These are phyloP conservation scores for Zaprionus lineosus DNA, from an alignment of 2,888 invertebrate species.

Conservation along the genomic window DNA sequence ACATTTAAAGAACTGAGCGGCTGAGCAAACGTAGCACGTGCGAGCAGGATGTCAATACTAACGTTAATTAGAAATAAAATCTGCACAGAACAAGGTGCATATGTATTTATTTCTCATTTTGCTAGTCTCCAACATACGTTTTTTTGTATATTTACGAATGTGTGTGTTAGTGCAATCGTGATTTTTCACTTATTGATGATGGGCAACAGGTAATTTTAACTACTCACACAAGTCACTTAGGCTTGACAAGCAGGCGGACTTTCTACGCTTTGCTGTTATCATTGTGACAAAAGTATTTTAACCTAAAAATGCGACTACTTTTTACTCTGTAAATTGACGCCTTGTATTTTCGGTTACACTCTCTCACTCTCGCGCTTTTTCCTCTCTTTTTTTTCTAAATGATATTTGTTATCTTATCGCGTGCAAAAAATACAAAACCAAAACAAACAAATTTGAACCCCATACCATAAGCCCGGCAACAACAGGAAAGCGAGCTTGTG, in stretches of 20 bases:
- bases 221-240: slow-evolving; percentile 35
- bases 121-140: slow-evolving; percentile 23
- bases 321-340: too few species aligned
- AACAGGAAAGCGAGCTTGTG: too few species aligned
- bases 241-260: slow-evolving; percentile 40
- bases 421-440: slow-evolving; percentile 31
- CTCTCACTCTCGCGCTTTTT: slow-evolving; percentile 13
- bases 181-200: too few species aligned
- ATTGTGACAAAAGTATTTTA: slow-evolving; percentile 59
- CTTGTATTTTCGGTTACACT: not conserved
- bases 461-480: slow-evolving; percentile 18
- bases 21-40: slow-evolving; percentile 25
- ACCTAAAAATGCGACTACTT: slow-evolving; percentile 48
- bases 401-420: slow-evolving; percentile 62
- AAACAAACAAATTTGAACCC: slow-evolving; percentile 25
- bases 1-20: too few species aligned
- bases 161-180: slow-evolving; percentile 11
- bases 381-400: slow-evolving; percentile 13
- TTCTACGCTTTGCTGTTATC: slow-evolving; percentile 42
- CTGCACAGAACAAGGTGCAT: slow-evolving; percentile 33
- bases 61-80: slow-evolving; percentile 43
- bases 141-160: slow-evolving; percentile 2
- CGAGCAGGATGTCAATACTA: slow-evolving; percentile 48
- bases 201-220: slow-evolving; percentile 67
- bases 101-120: slow-evolving; percentile 17